Evolutionary conservation across 2,113 vertebrate species (phyloP), one percentile per base, ranked within the genome.

Genomic region (Ancistrus triradiatus): DNA sequence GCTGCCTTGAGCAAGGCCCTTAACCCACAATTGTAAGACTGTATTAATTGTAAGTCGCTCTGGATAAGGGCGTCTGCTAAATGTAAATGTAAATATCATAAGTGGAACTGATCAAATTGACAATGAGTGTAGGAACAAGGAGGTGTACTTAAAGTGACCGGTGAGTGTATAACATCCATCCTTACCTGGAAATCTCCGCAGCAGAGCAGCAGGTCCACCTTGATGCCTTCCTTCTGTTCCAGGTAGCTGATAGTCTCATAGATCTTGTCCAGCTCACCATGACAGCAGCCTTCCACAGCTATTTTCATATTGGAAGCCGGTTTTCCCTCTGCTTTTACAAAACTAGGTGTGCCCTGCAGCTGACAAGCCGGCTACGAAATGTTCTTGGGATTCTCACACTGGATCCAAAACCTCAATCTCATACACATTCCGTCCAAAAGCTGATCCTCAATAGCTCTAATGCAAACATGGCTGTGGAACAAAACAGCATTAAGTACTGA

Each of bases 181-280:
- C 7, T 7, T 7, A 33, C 35, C 74, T 98, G 95, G 78, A 98
- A 98, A 77, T 98, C 95, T 3, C 95, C 95, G 64, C 94, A 98
- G 60, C 96, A 91, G 7, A 98, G 81, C 31, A 98, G 83, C 51
- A 97, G 83, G 24, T 89, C 87, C 58, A 91, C 89, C 38, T 88
- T 81, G 11, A 91, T 70, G 2, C 81, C 89, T 52, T 94, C 90
- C 33, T 90, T 92, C 44, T 81, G 83, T 79, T 94, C 89, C 71
- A 95, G 74, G 63, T 90, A 88, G 62, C 78, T 81, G 63, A 98
- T 89, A 0, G 93, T 97, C 84, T 96, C 95, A 7, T 98, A 98
- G 77, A 97, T 91, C 79, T 93, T 94, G 74, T 98, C 95, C 72
- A 98, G 87, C 64, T 94, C 95, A 1, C 95, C 95, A 44, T 97